Conservation (phyloP, 2,113 vertebrate species). For the Montifringilla adamsi region DNA sequence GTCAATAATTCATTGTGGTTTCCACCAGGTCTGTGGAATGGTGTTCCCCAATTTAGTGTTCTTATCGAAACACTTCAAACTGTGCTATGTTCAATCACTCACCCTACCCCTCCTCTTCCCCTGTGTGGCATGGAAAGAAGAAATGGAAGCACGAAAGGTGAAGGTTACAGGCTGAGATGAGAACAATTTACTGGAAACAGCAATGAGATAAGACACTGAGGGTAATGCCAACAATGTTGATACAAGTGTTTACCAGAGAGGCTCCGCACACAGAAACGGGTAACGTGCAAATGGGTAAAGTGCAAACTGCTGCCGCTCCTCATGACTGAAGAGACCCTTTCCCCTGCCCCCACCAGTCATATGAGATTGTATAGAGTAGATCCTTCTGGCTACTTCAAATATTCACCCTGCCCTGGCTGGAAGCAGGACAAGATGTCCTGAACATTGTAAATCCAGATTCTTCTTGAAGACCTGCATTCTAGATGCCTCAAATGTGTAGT, state of each 20-base stretch:
- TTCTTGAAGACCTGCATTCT: not conserved
- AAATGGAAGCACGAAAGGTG: not conserved
- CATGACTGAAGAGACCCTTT: accelerated
- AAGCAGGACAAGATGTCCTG: not conserved
- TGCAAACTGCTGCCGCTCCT: not conserved
- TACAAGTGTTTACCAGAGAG: not conserved
- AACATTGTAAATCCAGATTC: not conserved
- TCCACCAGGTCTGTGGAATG: not conserved
- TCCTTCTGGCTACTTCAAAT: not conserved
- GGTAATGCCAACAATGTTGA: not conserved
- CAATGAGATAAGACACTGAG: not conserved
- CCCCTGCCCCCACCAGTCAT: accelerated
- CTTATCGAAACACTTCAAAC: not conserved
- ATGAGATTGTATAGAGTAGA: too few species aligned
- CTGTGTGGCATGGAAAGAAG: accelerated
- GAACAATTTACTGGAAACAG: not conserved
- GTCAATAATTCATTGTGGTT: not conserved
- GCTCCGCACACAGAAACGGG: accelerated
- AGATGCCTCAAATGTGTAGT: not conserved
- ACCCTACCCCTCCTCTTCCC: not conserved
- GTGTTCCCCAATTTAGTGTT: not conserved
- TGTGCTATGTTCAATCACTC: accelerated
- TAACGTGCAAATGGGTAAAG: accelerated
- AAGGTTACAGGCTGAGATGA: not conserved
- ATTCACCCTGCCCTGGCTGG: not conserved